Conservation (phyloP, 2,888 invertebrate species). For the Helobdella robusta region DNA sequence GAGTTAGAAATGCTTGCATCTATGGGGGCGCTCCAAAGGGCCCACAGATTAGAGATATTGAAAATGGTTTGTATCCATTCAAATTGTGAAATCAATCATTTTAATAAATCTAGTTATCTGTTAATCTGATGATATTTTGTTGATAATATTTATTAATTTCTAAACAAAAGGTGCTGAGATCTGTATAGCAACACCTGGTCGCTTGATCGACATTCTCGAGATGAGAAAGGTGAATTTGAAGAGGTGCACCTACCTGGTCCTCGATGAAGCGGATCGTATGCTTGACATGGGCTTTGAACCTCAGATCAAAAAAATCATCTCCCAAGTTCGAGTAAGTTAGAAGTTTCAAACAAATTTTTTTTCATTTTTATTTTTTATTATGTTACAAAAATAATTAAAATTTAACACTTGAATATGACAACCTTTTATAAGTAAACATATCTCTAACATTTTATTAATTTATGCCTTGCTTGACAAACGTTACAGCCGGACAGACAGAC, state of each 20-base stretch:
- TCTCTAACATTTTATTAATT: neutral
- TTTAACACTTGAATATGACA: neutral
- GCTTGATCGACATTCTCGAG: slow-evolving; percentile 84
- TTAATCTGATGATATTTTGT: neutral
- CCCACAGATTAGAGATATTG: slow-evolving; percentile 60
- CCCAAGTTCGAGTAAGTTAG: slow-evolving; percentile 31
- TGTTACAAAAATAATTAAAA: neutral
- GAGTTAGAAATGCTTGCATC: slow-evolving; percentile 84
- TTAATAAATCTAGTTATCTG: neutral
- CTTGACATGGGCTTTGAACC: slow-evolving; percentile 80
- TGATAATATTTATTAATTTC: slow-evolving; percentile 1
- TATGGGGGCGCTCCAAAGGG: slow-evolving; percentile 95
- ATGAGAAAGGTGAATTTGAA: slow-evolving; percentile 44
- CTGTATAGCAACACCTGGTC: slow-evolving; percentile 86
- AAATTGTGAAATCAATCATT: neutral
- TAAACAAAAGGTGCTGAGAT: slow-evolving; percentile 66
- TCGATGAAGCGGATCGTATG: slow-evolving; percentile 93
- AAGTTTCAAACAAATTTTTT: neutral
- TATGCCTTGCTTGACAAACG: neutral
- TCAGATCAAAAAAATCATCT: slow-evolving; percentile 32
- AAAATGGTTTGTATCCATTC: slow-evolving; percentile 42
- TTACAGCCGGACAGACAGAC: slow-evolving; percentile 73
- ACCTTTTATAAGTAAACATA: neutral
- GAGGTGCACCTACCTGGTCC: slow-evolving; percentile 68
- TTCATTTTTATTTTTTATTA: neutral